phyloP scores from a whole-genome alignment of 2,888 invertebrate genomes.

The Gnatocerus cornutus region DNA sequence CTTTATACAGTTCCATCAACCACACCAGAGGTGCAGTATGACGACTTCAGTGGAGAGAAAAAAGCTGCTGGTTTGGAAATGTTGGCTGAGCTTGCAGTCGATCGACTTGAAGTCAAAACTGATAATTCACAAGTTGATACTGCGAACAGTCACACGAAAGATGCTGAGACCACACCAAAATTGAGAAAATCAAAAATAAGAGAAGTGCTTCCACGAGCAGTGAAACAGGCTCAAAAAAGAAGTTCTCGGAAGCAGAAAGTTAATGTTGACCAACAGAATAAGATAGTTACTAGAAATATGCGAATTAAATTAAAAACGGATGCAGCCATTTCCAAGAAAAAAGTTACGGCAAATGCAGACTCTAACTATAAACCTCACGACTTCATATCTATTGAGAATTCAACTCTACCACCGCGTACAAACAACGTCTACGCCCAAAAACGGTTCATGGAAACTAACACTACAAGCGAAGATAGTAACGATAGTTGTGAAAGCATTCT shows the following conservation, averaged over 20 bases:
- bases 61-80: slow-evolving; percentile 24
- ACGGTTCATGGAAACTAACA: slow-evolving; percentile 29
- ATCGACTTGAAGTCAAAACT: slow-evolving; percentile 22
- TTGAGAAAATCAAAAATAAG: slow-evolving; percentile 17
- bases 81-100: slow-evolving; percentile 18
- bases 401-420: slow-evolving; percentile 44
- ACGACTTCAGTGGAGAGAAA: slow-evolving; percentile 13
- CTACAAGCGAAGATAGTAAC: slow-evolving; percentile 53
- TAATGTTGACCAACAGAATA: background rate
- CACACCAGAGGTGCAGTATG: slow-evolving; percentile 11
- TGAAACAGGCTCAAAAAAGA: slow-evolving; percentile 20
- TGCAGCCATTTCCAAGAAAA: background rate
- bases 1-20: background rate
- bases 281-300: slow-evolving; percentile 26
- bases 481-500: slow-evolving; percentile 52
- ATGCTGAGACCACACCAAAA: slow-evolving; percentile 6
- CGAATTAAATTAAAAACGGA: slow-evolving; percentile 8
- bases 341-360: slow-evolving; percentile 15
- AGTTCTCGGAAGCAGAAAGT: background rate
- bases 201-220: slow-evolving; percentile 17
- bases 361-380: slow-evolving; percentile 48
- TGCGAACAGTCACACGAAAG: background rate
- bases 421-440: slow-evolving; percentile 46
- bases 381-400: slow-evolving; percentile 50
- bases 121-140: slow-evolving; percentile 22